Evolutionary conservation across 2,888 invertebrate genomes (phyloP).

Genomic region (Syrphus vitripennis): DNA sequence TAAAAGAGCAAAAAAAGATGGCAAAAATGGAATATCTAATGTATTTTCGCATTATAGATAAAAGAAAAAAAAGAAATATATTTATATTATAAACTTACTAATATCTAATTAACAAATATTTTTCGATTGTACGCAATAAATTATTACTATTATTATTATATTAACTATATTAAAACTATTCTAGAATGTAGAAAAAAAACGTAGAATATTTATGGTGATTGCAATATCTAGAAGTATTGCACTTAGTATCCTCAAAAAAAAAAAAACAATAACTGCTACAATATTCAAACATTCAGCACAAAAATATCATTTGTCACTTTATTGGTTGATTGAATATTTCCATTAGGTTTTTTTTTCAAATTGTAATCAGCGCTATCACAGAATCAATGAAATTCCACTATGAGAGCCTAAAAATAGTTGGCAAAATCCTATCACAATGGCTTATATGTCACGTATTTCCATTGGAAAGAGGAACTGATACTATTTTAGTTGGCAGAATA

Average conservation of each 20-base stretch:
- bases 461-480: background rate
- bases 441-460: background rate
- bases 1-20: slow-evolving; percentile 13
- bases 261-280: slow-evolving; percentile 41
- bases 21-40: slow-evolving; percentile 54
- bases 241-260: slow-evolving; percentile 37
- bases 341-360: slow-evolving; percentile 36
- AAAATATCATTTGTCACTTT: slow-evolving; percentile 55
- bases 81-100: slow-evolving; percentile 66
- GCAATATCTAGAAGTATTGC: slow-evolving; percentile 41
- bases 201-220: slow-evolving; percentile 50
- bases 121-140: slow-evolving; percentile 70
- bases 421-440: background rate
- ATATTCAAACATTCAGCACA: slow-evolving; percentile 72
- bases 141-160: slow-evolving; percentile 65
- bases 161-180: slow-evolving; percentile 55
- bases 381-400: background rate
- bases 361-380: slow-evolving; percentile 12
- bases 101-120: slow-evolving; percentile 58
- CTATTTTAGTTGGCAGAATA: background rate
- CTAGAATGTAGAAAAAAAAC: slow-evolving; percentile 30
- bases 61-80: slow-evolving; percentile 60
- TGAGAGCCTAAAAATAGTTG: background rate
- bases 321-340: slow-evolving; percentile 62
- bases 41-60: slow-evolving; percentile 66